phyloP scores from a whole-genome alignment of 2,888 invertebrate species.

The Drosophila paracracens region DNA sequence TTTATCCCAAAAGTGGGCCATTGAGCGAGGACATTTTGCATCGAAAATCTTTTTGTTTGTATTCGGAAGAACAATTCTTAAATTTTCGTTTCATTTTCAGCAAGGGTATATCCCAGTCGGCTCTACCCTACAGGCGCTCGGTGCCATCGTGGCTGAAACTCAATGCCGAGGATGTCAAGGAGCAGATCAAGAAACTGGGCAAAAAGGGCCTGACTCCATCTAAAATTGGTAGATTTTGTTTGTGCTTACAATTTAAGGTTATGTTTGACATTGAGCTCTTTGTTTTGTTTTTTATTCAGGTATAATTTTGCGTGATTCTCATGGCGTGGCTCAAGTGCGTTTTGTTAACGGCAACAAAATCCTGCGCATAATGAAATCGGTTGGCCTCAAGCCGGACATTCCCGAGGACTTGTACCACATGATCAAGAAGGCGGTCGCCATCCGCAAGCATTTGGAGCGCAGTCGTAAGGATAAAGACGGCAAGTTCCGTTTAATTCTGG shows the following conservation, averaged over 20 bases:
- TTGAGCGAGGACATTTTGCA: slow-evolving; percentile 58
- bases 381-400: slow-evolving; percentile 98
- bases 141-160: slow-evolving; percentile 99
- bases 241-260: slow-evolving; percentile 46
- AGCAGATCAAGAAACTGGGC: slow-evolving; percentile 98
- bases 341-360: slow-evolving; percentile 99
- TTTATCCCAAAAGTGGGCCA: slow-evolving; percentile 4
- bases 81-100: slow-evolving; percentile 87
- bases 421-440: slow-evolving; percentile 99
- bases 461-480: slow-evolving; percentile 99
- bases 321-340: slow-evolving; percentile 99
- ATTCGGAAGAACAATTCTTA: background rate
- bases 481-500: slow-evolving; percentile 99
- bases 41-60: slow-evolving; percentile 24
- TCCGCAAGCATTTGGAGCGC: slow-evolving; percentile 99
- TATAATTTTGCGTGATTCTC: slow-evolving; percentile 99
- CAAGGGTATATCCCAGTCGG: slow-evolving; percentile 99
- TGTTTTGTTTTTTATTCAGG: slow-evolving; percentile 85
- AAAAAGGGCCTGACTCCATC: slow-evolving; percentile 99
- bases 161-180: slow-evolving; percentile 98
- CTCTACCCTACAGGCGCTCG: slow-evolving; percentile 98
- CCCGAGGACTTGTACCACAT: slow-evolving; percentile 99
- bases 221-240: slow-evolving; percentile 93
- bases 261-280: slow-evolving; percentile 28
- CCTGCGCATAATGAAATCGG: slow-evolving; percentile 98